Evolutionary conservation across 2,797 vertebrate genomes (phyloP), one percentile per base, ranked within the genome.

Genomic region (Nyctalus aviator): DNA sequence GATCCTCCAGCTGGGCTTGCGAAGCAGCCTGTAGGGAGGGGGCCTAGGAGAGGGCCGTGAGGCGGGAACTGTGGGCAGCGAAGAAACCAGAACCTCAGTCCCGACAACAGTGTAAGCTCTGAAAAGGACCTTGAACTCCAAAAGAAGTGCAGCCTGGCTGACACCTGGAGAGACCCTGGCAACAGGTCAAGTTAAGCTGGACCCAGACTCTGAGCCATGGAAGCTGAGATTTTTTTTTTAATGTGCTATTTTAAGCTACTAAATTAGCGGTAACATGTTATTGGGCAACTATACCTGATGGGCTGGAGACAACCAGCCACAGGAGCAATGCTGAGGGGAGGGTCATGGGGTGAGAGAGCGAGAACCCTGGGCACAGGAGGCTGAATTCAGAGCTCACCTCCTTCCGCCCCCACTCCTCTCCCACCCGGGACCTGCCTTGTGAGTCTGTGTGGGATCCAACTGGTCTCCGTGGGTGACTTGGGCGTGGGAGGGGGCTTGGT

Each of bases 61-160:
- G 48, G 35, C 32, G 1, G 35, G 59, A 20, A 30, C 27, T 3
- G 41, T 2, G 2, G 27, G 41, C 35, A 50, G 32, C 3, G 5
- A 55, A n/a, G 37, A 85, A 84, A 20, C 12, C 0, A 0, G 62
- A 35, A 13, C 55, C 18, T 57, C 48, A 8, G 84, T 30, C 92
- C 57, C 27, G 1, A 8, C 13, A 14, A 8, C 17, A 14, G 1
- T 6, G 6, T 8, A 59, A 37, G n/a, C 44, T 73, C 3, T 3
- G 50, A 37, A 21, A 62, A 55, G 32, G 14, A 32, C 41, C 32
- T 2, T 8, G 35, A 46, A 37, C 72, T 57, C 68, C 41, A 41
- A 37, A 68, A 72, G 81, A 37, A 46, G 30, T 0, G 4, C 0
- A 21, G 32, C 20, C 46, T 3, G 0, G 62, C 4, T 0, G 0